Conservation (phyloP, 2,888 invertebrate species). For the Altica lythri region DNA sequence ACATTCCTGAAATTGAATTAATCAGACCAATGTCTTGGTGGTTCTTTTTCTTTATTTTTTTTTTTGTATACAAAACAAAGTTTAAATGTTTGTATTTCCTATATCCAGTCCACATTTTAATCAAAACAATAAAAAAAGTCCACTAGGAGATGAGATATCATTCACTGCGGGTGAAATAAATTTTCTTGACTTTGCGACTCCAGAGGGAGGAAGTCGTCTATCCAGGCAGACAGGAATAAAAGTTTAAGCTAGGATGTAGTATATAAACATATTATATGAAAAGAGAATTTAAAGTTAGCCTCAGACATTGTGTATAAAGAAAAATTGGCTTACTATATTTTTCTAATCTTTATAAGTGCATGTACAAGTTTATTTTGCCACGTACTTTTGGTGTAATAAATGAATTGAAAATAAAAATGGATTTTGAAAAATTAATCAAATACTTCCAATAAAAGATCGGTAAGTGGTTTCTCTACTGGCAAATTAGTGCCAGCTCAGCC, state of each 20-base stretch:
- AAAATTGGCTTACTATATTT: too few species aligned
- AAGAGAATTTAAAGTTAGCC: too few species aligned
- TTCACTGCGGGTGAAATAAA: slow-evolving; percentile 49
- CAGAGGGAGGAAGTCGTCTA: slow-evolving; percentile 52
- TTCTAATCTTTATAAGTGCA: too few species aligned
- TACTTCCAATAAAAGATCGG: too few species aligned
- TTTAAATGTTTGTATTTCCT: slow-evolving; percentile 10
- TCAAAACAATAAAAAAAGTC: slow-evolving; percentile 30
- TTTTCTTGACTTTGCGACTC: slow-evolving; percentile 51
- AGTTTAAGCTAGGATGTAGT: slow-evolving; percentile 18
- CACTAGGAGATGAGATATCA: slow-evolving; percentile 29
- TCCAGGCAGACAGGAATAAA: slow-evolving; percentile 44
- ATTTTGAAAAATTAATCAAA: too few species aligned
- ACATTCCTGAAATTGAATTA: not conserved
- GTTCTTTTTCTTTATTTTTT: not conserved
- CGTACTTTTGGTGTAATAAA: too few species aligned
- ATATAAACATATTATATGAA: slow-evolving; percentile 16
- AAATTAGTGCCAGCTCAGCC: too few species aligned
- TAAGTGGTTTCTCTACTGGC: too few species aligned
- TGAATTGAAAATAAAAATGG: too few species aligned
- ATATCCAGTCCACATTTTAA: slow-evolving; percentile 14
- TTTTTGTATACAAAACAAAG: slow-evolving; percentile 5
- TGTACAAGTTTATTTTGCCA: too few species aligned
- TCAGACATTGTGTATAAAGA: too few species aligned
- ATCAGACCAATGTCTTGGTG: too few species aligned